Evolutionary conservation across 2,888 invertebrate species (phyloP), one percentile per base, ranked within the genome.

Genomic region (Creontiades dilutus): DNA sequence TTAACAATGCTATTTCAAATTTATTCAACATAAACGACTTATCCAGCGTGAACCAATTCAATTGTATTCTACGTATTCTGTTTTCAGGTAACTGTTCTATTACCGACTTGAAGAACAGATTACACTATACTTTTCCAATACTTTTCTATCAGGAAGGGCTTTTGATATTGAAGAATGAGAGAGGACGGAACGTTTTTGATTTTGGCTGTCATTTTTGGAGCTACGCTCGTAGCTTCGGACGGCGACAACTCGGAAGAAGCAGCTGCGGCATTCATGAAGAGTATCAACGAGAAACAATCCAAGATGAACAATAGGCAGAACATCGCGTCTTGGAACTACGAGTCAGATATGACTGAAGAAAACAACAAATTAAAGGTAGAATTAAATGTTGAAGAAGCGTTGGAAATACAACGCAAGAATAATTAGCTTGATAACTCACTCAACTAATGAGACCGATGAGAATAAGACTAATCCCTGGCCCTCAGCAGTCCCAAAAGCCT

Each of bases 311-410:
- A 96, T 92, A 93, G 94, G n/a, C 94, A 94, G 4, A 94, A 94
- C 0, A 91, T 95, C 3, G 96, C 96, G 0, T 94, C 95, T 90
- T 97, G 97, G 97, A 95, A 94, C 0, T 97, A 97, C 92, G 95
- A 95, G 0, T 96, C 96, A 0, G 96, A 97, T 93, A 95, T 97
- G 75, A 97, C 96, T 0, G 95, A 96, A 86, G 95, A 95, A 90
- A 97, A 96, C 55, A 68, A 27, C 61, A 85, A 61, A 89, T 37
- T 81, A 16, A 89, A 81, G 82, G 89, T 89, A 57, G 55, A 37
- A n/a, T n/a, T n/a, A n/a, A n/a, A n/a, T n/a, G n/a, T n/a, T n/a
- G n/a, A n/a, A n/a, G n/a, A n/a, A n/a, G n/a, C n/a, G n/a, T n/a
- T n/a, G n/a, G n/a, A n/a, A n/a, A n/a, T n/a, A n/a, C n/a, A n/a